These are phyloP conservation scores for Augochlorella aurata DNA, from an alignment of 2,888 invertebrate species.

Conservation along the genomic window DNA sequence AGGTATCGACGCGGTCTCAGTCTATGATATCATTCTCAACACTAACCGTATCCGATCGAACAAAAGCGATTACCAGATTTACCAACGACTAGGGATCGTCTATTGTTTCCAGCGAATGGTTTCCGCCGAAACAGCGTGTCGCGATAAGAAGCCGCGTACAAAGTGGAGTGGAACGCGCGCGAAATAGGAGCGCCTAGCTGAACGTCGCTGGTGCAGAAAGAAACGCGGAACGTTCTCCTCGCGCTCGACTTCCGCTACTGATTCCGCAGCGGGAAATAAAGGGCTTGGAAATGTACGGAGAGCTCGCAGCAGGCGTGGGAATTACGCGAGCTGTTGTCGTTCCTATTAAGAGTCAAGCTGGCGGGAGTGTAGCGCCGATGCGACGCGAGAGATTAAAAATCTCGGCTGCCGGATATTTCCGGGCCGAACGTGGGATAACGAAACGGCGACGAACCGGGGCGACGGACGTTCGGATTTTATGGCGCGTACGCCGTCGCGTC, in stretches of 20 bases:
- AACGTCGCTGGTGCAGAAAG: background rate
- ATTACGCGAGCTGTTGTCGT: slow-evolving; percentile 28
- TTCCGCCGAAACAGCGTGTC: background rate
- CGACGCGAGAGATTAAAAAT: slow-evolving; percentile 48
- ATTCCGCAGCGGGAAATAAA: slow-evolving; percentile 7
- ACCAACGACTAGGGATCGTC: background rate
- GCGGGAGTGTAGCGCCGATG: slow-evolving; percentile 9
- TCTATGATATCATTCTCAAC: no score
- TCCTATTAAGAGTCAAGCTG: slow-evolving; percentile 20
- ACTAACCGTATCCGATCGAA: background rate
- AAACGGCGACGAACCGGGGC: background rate
- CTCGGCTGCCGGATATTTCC: slow-evolving; percentile 28
- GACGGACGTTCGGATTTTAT: background rate
- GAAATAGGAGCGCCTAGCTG: background rate
- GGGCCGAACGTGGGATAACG: background rate
- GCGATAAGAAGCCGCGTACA: background rate
- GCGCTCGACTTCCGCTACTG: slow-evolving; percentile 15
- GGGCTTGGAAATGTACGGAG: slow-evolving; percentile 15
- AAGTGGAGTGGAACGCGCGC: background rate
- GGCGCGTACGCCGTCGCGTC: background rate
- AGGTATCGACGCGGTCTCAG: no score
- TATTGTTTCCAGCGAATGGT: background rate
- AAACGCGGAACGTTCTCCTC: slow-evolving; percentile 2
- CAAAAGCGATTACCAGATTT: background rate
- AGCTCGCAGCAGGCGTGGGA: slow-evolving; percentile 18